A percentile compares a stretch with the other conserved stretches of the same genome.
phyloP scores from a whole-genome alignment of 2,888 invertebrate genomes.

The Lissonota sp. region DNA sequence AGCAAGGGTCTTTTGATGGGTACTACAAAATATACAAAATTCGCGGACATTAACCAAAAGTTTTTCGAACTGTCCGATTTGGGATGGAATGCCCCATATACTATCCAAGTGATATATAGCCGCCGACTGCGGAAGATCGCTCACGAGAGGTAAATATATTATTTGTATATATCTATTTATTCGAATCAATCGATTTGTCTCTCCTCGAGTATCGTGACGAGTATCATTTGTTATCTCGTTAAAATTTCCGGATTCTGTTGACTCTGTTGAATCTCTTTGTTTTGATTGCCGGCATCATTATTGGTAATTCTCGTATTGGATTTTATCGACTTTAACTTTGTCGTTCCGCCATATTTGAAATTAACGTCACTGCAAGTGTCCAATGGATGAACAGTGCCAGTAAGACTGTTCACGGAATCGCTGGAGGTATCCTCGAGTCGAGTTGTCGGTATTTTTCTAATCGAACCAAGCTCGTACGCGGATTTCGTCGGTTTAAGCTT shows the following conservation, averaged over 20 bases:
- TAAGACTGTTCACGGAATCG: constrained; percentile 83
- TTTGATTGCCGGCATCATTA: constrained; percentile 66
- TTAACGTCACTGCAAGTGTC: constrained; percentile 91
- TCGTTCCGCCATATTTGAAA: constrained; percentile 92
- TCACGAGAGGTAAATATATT: not conserved
- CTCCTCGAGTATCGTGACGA: constrained; percentile 73
- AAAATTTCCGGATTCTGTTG: constrained; percentile 77
- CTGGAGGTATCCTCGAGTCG: constrained; percentile 83
- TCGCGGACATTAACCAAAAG: no score
- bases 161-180: not conserved
- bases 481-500: constrained; percentile 80
- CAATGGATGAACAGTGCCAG: constrained; percentile 87
- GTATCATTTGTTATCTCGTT: constrained; percentile 80
- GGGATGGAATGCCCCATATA: no score
- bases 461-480: constrained; percentile 80
- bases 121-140: constrained; percentile 28
- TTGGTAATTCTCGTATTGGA: constrained; percentile 82
- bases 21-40: no score
- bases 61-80: no score
- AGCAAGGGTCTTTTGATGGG: no score
- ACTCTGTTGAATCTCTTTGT: constrained; percentile 73
- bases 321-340: constrained; percentile 91
- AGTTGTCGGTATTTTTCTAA: constrained; percentile 82
- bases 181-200: constrained; percentile 51
- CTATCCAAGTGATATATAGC: constrained; percentile 7